Evolutionary conservation across 2,888 invertebrate species (phyloP), one percentile per base, ranked within the genome.

Genomic region (Athalia cordata): DNA sequence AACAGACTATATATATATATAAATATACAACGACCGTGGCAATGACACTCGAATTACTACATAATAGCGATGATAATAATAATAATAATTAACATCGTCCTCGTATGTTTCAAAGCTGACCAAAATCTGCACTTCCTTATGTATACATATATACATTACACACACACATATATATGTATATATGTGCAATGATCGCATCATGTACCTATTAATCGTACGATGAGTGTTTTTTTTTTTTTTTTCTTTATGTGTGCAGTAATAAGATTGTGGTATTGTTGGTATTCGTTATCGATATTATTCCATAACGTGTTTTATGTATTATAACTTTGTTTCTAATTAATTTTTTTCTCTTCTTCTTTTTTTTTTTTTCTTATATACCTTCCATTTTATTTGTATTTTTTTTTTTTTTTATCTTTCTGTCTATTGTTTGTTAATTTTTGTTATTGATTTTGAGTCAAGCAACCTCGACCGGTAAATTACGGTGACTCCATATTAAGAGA

Each of bases 401-500:
- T n/a, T n/a, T n/a, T 29, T 2, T 29, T 55, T n/a, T 55, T 55
- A 6, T 55, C 55, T 55, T 55, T 55, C 55, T 55, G 55, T n/a
- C 55, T 55, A 55, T 68, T 68, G 57, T 57, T 59, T n/a, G 59
- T 47, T 15, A 72, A 52, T 59, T 55, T 55, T n/a, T 9, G n/a
- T 55, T 55, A 9, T 11, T 55, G 4, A 7, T 52, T 52, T 9
- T 52, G n/a, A 45, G 57, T n/a, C 7, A 29, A 66, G 49, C 9
- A n/a, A 8, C 45, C 47, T 11, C 62, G 8, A 62, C 50, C 50
- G 74, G 59, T 59, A 29, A 55, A 11, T n/a, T 55, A 59, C 13
- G 59, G 49, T 59, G 59, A 72, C 47, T 72, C 57, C 59, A 59
- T 59, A 72, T 72, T 61, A 47, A 45, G 72, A 52, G 11, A 57